These are phyloP conservation scores for Peromyscus melanophrys DNA, from an alignment of 2,797 vertebrate species.

Conservation along the genomic window DNA sequence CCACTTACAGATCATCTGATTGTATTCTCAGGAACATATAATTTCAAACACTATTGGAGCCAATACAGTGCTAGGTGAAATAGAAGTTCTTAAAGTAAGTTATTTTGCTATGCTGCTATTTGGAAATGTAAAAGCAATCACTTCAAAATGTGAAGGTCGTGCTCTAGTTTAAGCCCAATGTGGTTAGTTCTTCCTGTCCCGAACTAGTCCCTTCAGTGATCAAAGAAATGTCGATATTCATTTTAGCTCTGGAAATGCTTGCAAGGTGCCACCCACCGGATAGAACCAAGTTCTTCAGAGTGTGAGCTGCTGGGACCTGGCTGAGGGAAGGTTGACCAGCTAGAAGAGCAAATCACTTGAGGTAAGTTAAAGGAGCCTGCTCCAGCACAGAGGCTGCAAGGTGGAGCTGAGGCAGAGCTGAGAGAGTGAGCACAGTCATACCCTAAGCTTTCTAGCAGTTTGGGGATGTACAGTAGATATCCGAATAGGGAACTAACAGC, in stretches of 20 bases:
- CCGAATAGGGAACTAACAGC: neutral
- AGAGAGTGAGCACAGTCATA: neutral
- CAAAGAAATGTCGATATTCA: constrained; percentile 14
- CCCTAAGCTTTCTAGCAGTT: neutral
- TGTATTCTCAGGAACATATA: neutral
- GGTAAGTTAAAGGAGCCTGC: neutral
- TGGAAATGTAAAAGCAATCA: neutral
- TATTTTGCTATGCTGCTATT: neutral
- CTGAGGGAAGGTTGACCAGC: too few species aligned
- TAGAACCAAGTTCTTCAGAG: neutral
- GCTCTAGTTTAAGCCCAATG: neutral
- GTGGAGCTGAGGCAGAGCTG: neutral
- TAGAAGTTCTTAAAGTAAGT: constrained; percentile 8
- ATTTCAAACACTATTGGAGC: neutral
- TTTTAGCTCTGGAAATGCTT: neutral
- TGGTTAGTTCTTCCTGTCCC: neutral
- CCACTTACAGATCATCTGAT: neutral
- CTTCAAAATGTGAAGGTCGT: constrained; percentile 22
- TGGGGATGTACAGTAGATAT: neutral
- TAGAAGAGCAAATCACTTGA: neutral
- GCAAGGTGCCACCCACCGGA: neutral
- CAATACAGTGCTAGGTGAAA: neutral
- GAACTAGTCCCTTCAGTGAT: neutral
- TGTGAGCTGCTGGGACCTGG: neutral
- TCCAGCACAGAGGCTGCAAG: neutral